Evolutionary conservation across 2,888 invertebrate genomes (phyloP), one percentile per base, ranked within the genome.

Genomic region (Drosophila trichaetosa): DNA sequence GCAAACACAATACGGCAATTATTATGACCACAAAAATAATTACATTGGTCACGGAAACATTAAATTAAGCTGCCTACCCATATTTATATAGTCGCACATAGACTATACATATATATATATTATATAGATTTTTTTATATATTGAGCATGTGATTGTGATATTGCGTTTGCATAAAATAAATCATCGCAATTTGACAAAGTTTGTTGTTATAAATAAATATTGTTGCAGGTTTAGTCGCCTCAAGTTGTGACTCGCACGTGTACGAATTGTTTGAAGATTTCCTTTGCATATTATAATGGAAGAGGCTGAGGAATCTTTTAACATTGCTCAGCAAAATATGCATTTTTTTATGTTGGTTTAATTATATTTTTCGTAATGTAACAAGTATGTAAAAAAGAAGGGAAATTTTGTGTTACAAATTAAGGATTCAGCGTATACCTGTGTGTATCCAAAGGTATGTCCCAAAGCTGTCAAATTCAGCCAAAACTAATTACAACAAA

Each of bases 31-130:
- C 61, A 60, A 69, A 76, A 73, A 80, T 91, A 89, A 91, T 91
- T 82, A 76, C 81, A 71, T 66, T 64, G 64, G 91, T 91, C 91
- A 91, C 92, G 92, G 83, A 90, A 92, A 86, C 79, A 80, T 79
- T 87, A 79, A 91, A 91, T 91, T 83, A 91, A 79, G 68, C 51
- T 69, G 70, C 53, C 60, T 33, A 38, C n/a, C 53, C 56, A 57
- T n/a, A 73, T 60, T 48, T 16, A 24, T 18, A 36, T 49, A 13
- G 13, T 16, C 49, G 29, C 49, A 24, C 24, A 40, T 11, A 36
- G 29, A 60, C 38, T 38, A 29, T 10, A 24, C 11, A 36, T 36
- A 49, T 6, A 18, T 18, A 54, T 65, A 42, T 27, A 49, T 8
- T 13, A 48, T 66, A 72, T 52, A 52, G 53, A 77, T 65, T 79